Evolutionary conservation across 2,113 vertebrate genomes (phyloP), one percentile per base, ranked within the genome.

Genomic region (Australoheros scitulus): DNA sequence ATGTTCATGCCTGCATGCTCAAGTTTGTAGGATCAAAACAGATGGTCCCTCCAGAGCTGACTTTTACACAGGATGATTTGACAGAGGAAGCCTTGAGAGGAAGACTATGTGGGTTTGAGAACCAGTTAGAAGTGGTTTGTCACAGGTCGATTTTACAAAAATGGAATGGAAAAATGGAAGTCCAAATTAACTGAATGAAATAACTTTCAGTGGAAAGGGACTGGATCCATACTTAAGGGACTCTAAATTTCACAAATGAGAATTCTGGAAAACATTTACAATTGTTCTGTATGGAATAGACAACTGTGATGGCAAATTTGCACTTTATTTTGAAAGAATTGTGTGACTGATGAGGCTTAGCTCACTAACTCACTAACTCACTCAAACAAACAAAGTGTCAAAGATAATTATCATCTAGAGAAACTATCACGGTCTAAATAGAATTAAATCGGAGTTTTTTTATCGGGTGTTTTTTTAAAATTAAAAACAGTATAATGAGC

Each of bases 21-120:
- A 61, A 32, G 83, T 86, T 82, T 57, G 85, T 76, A 50, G 50
- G 61, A 78, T 84, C 77, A 89, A 88, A 89, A 90, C 89, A 91
- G 75, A 83, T 76, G 77, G 64, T 63, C 58, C 34, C 5, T 65
- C 9, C 32, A 60, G 32, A 68, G 32, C 57, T 24, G 76, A 26
- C 34, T 64, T 65, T 55, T 85, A 8, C 80, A 32, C 52, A 34
- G 6, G 14, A 56, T 56, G 58, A 70, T 57, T 47, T 26, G 20
- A n/a, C 29, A 18, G 65, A 58, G 5, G 2, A 20, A 32, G 20
- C 47, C 20, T 10, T 52, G 22, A 64, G 63, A 80, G 55, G 11
- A 65, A 64, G 56, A 47, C 11, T 58, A 15, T 1, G 13, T 84
- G 50, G 41, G 7, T 61, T 20, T 29, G 76, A 29, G 38, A 60